phyloP scores from a whole-genome alignment of 2,888 invertebrate species.

The Bhutanitis thaidina region DNA sequence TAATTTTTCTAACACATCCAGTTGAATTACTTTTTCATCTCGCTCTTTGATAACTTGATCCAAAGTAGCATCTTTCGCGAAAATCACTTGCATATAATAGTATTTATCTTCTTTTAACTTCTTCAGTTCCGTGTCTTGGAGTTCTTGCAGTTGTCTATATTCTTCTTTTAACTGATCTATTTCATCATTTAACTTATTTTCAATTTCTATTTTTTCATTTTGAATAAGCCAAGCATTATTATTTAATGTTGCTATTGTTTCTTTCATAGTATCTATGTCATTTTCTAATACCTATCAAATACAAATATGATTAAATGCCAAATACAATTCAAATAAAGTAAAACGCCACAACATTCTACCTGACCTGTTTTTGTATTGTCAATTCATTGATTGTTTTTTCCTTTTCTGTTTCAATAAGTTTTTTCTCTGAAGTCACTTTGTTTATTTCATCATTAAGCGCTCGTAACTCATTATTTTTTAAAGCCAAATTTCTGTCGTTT shows the following conservation, averaged over 20 bases:
- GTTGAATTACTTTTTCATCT: slow-evolving; percentile 38
- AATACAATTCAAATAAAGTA: neutral
- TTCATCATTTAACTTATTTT: slow-evolving; percentile 38
- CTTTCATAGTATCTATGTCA: slow-evolving; percentile 39
- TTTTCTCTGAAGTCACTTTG: slow-evolving; percentile 34
- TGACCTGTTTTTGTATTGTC: slow-evolving; percentile 54
- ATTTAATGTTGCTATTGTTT: slow-evolving; percentile 33
- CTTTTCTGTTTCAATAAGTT: slow-evolving; percentile 35
- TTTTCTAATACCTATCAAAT: slow-evolving; percentile 52
- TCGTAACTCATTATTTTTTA: slow-evolving; percentile 55
- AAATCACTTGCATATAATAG: neutral
- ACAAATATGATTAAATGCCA: slow-evolving; percentile 17
- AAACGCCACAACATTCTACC: slow-evolving; percentile 28
- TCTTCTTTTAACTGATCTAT: slow-evolving; percentile 38
- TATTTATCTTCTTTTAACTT: slow-evolving; percentile 34
- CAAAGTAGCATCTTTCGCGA: slow-evolving; percentile 2
- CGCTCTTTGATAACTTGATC: slow-evolving; percentile 23
- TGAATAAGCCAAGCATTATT: slow-evolving; percentile 24
- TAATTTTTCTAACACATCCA: slow-evolving; percentile 39
- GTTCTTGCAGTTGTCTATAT: slow-evolving; percentile 33
- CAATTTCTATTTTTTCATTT: slow-evolving; percentile 36
- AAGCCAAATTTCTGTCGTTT: slow-evolving; percentile 41
- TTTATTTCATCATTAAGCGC: slow-evolving; percentile 45
- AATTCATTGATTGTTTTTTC: slow-evolving; percentile 35
- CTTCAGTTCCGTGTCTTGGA: slow-evolving; percentile 45